These are phyloP conservation scores for Neolamprologus devosi DNA, from an alignment of 2,113 vertebrate genomes.

Conservation along the genomic window DNA sequence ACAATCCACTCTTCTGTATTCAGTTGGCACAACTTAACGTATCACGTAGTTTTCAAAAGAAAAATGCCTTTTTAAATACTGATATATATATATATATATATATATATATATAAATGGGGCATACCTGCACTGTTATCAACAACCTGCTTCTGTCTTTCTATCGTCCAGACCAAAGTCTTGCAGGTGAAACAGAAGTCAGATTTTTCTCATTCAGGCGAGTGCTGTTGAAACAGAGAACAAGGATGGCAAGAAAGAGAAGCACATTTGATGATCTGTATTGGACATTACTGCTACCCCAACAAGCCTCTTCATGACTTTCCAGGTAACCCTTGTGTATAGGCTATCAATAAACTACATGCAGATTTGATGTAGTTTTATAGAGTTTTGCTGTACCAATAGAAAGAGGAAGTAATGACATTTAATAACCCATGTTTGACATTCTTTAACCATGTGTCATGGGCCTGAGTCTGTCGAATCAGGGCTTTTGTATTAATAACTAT, in stretches of 20 bases:
- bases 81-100: too few relatives aligned
- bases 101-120: too few relatives aligned
- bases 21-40: too few relatives aligned
- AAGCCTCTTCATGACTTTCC: accelerated
- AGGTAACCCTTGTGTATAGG: accelerated
- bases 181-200: neutral
- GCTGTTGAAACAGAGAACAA: neutral
- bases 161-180: neutral
- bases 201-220: neutral
- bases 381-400: neutral
- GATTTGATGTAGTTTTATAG: neutral
- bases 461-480: neutral
- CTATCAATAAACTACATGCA: neutral
- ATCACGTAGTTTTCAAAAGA: too few relatives aligned
- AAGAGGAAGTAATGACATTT: neutral
- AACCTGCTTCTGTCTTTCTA: accelerated
- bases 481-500: neutral
- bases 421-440: neutral
- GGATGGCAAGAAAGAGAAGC: accelerated
- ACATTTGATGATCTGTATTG: neutral
- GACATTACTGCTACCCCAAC: neutral
- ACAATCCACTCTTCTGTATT: accelerated
- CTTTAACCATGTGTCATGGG: neutral
- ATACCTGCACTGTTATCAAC: neutral
- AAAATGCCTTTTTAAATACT: too few relatives aligned